These are phyloP conservation scores for Tricholauxania praeusta DNA, from an alignment of 2,888 invertebrate species.

Conservation along the genomic window DNA sequence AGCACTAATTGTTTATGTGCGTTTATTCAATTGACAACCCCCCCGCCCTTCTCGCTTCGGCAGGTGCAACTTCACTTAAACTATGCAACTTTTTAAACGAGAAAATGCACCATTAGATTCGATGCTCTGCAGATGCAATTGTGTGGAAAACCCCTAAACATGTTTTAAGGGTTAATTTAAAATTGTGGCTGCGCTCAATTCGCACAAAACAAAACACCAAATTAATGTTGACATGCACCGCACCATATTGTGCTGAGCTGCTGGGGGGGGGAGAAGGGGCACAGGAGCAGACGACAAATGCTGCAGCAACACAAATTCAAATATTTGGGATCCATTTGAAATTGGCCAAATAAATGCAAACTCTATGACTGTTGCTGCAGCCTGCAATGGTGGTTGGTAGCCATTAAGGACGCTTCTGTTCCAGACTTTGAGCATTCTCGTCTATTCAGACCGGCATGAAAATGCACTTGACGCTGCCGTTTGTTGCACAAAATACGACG, in stretches of 20 bases:
- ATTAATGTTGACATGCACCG: constrained; percentile 61
- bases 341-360: constrained; percentile 1
- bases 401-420: constrained; percentile 5
- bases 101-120: constrained; percentile 5
- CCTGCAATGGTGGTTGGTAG: neutral
- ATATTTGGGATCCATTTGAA: neutral
- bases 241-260: neutral
- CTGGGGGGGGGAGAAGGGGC: neutral
- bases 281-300: neutral
- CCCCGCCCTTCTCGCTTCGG: neutral
- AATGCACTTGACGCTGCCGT: constrained; percentile 9
- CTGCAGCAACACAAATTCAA: neutral
- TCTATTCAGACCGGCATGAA: neutral
- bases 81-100: constrained; percentile 28
- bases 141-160: constrained; percentile 65
- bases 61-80: constrained; percentile 35
- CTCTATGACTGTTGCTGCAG: neutral
- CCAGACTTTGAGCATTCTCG: neutral
- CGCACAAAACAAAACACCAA: constrained; percentile 62
- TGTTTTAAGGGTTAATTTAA: constrained; percentile 65
- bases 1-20: constrained; percentile 25
- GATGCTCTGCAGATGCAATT: constrained; percentile 57
- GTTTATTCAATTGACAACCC: constrained; percentile 34
- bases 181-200: constrained; percentile 59
- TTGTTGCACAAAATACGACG: neutral